Evolutionary conservation across 2,113 vertebrate genomes (phyloP), one percentile per base, ranked within the genome.

Genomic region (Cathartes aura): DNA sequence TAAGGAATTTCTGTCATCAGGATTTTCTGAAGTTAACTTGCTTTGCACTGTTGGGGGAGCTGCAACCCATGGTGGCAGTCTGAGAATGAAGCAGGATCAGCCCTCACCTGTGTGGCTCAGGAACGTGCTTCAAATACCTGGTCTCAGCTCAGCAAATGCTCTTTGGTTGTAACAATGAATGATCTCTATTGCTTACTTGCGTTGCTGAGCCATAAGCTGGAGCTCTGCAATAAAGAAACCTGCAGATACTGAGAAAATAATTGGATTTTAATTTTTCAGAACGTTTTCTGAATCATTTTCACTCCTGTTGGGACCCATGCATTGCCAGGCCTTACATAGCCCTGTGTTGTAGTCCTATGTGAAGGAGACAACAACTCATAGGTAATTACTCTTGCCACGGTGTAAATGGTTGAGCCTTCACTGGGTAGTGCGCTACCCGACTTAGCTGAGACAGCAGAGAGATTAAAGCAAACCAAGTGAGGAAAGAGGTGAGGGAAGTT

Each of bases 361-460:
- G 30, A 42, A 47, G 87, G n/a, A 11, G 32, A 48, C 4, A 84
- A 15, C 21, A 48, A 3, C 26, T 79, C 22, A 6, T 2, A 42
- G 8, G 7, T 38, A 15, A 34, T 32, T 42, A 32, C 11, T 58
- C 34, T 67, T 68, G 30, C 12, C 5, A 2, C 1, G 1, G 38
- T 38, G 30, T 40, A 78, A 45, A 42, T 4, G 6, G 8, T n/a
- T 34, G n/a, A 58, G 4, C 19, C 8, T 68, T 87, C 19, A 15
- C 20, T 52, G 20, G 27, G n/a, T 40, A 60, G 15, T 2, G 29
- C 47, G n/a, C 36, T 12, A 9, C 11, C 11, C 5, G 2, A 19
- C 42, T 27, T n/a, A 12, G 23, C 24, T 55, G 75, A 10, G 16
- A 34, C 0, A 0, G 20, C 13, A 52, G 47, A 50, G 38, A 43